Percentiles rank a stretch among this genome's conserved stretches.
Conservation (phyloP, 2,113 vertebrate genomes). For the Hypocryptadius cinnamomeus region DNA sequence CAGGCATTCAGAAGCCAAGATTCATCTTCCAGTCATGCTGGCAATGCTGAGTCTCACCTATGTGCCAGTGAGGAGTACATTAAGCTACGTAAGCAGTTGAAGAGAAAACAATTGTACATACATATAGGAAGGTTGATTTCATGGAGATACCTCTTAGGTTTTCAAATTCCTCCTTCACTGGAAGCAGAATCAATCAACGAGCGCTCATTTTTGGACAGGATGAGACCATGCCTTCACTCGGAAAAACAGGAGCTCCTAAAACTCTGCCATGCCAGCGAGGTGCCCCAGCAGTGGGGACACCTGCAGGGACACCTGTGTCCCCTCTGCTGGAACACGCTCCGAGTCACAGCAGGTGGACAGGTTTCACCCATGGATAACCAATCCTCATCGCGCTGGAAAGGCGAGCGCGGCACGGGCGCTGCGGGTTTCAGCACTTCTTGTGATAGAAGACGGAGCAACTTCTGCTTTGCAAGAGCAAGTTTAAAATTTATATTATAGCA, state of each 20-base stretch:
- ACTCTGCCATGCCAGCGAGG: background rate
- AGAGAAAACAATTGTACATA: background rate
- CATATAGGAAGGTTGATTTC: background rate
- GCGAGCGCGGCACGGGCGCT: rapidly evolving
- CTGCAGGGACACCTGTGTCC: background rate
- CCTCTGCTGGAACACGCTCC: background rate
- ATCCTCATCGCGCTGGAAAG: background rate
- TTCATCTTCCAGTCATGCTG: background rate
- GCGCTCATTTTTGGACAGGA: background rate
- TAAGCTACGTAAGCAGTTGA: background rate
- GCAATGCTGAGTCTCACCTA: background rate
- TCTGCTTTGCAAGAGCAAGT: background rate
- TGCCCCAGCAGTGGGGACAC: background rate
- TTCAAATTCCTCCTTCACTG: background rate
- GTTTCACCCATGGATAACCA: background rate
- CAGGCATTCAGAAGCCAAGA: background rate
- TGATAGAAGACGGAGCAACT: background rate
- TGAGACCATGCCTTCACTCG: rapidly evolving
- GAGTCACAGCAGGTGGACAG: background rate
- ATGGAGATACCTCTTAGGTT: background rate
- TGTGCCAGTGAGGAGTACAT: background rate
- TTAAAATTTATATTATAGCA: slow-evolving; percentile 35
- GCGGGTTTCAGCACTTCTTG: background rate
- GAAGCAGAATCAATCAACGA: background rate
- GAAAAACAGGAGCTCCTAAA: background rate